Evolutionary conservation across 2,113 vertebrate genomes (phyloP).

Genomic region (Paracanthobrama guichenoti): DNA sequence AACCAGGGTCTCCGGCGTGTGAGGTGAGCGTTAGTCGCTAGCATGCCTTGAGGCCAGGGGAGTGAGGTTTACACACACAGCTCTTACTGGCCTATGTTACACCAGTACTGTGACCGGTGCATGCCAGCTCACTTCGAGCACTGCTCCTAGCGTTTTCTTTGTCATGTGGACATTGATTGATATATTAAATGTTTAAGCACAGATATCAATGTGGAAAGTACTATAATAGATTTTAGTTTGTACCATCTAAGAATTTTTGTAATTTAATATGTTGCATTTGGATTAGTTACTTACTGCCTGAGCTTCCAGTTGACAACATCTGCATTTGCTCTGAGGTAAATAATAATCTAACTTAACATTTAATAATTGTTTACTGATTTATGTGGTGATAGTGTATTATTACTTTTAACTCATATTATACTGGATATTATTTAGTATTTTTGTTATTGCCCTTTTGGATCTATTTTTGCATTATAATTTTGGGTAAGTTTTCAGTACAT

Average conservation of each 20-base stretch:
- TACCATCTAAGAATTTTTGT: background rate
- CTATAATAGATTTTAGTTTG: background rate
- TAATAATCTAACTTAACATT: background rate
- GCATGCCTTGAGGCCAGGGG: too few species aligned
- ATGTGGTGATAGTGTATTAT: background rate
- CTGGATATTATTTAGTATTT: background rate
- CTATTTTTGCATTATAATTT: background rate
- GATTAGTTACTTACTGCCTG: background rate
- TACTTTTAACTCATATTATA: background rate
- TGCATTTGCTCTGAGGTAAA: background rate
- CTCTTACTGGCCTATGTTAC: too few species aligned
- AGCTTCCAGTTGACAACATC: background rate
- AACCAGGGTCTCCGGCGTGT: too few species aligned
- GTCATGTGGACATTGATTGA: too few species aligned
- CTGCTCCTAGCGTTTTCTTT: too few species aligned
- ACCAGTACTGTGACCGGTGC: too few species aligned
- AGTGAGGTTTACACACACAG: too few species aligned
- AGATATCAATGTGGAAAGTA: background rate
- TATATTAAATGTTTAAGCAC: background rate
- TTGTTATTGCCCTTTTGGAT: background rate
- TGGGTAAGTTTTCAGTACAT: background rate
- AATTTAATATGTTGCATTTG: background rate
- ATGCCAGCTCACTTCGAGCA: too few species aligned
- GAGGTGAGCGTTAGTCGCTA: too few species aligned
- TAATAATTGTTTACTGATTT: background rate